Evolutionary conservation across 1,140 invertebrate species (phyloP), one percentile per base, ranked within the genome.

Genomic region (Cotesia vestalis): DNA sequence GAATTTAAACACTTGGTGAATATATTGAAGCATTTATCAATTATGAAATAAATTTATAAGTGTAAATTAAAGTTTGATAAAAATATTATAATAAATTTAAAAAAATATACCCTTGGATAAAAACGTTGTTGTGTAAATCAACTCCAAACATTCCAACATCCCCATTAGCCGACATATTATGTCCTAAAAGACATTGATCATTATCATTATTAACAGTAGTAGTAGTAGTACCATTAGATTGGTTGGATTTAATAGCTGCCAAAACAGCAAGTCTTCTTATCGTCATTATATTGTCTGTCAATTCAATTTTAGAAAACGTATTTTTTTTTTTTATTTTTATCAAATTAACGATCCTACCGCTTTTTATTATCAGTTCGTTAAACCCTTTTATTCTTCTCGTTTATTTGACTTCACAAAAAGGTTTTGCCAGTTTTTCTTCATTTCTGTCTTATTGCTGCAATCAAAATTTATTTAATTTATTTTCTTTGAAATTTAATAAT

Each of bases 81-180:
- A 9, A 38, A 12, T 38, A 35, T 53, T 34, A 11, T 59, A 36
- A 36, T 38, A 3, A 72, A 40, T 72, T 14, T 71, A 14, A 59
- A 6, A 9, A 66, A 71, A 84, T 86, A 87, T 81, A 91, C 90
- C 90, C 90, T 84, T 89, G 90, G 62, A 91, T 85, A 74, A 91
- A 84, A 67, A 91, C 86, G 80, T 89, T 89, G 75, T 89, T 89
- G 83, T 90, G 89, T 72, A 90, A 78, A 72, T 83, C 78, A 9
- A 79, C 76, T 11, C 81, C 78, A 71, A 79, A 84, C 71, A 79
- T 77, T 63, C 80, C 81, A 72, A 72, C 77, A 27, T 74, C 55
- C 6, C 74, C 75, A 38, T 73, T 72, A 73, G 74, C 85, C 76
- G 83, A 83, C 78, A 77, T 80, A 68, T 76, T 81, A 60, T 79